Conservation (phyloP, 2,113 vertebrate genomes). For the Gallinago paraguaiae region DNA sequence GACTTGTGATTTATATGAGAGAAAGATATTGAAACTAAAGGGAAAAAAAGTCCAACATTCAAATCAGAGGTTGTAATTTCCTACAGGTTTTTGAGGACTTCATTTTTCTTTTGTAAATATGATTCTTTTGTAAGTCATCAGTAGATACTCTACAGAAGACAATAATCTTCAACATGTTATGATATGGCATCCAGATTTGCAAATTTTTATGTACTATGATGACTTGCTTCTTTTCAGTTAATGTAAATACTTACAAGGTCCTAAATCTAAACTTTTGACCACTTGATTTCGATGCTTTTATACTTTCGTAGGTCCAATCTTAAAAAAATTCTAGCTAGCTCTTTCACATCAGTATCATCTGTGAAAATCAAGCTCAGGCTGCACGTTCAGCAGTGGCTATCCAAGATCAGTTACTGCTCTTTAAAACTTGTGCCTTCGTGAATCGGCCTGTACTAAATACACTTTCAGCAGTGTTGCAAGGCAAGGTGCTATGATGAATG, state of each 20-base stretch:
- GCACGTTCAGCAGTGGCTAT: not conserved
- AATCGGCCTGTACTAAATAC: not conserved
- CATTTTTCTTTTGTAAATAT: not conserved
- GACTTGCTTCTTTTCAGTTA: not conserved
- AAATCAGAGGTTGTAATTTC: not conserved
- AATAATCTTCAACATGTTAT: not conserved
- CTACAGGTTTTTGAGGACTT: not conserved
- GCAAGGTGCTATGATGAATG: not conserved
- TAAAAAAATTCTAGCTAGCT: not conserved
- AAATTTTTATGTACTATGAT: not conserved
- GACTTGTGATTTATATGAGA: slow-evolving; percentile 14
- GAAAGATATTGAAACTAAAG: not conserved
- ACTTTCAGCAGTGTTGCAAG: not conserved
- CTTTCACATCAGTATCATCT: not conserved
- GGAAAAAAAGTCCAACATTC: not conserved
- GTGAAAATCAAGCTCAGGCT: not conserved
- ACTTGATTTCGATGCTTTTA: not conserved
- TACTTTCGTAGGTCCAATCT: not conserved
- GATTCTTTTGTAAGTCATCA: not conserved
- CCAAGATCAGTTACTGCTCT: not conserved
- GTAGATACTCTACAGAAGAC: not conserved
- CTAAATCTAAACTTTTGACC: not conserved
- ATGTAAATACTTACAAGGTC: not conserved
- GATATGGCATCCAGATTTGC: not conserved
- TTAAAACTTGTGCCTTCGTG: not conserved